Evolutionary conservation across 2,888 invertebrate species (phyloP).

Genomic region (Cheilosia vernalis): DNA sequence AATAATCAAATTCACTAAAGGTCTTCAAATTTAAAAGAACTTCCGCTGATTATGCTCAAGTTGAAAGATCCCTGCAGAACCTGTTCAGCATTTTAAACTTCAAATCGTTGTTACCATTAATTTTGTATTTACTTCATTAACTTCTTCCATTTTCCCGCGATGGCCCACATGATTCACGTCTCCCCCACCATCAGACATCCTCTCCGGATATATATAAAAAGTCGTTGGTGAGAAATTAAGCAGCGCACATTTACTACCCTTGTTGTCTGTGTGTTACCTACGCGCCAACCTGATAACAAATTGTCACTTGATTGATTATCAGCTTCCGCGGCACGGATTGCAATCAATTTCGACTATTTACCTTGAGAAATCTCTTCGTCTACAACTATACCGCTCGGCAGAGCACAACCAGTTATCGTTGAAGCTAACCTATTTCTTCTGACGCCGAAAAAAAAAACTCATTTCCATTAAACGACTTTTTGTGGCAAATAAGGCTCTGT

Average conservation of each 20-base stretch:
- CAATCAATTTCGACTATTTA: constrained; percentile 56
- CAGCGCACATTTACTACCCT: constrained; percentile 41
- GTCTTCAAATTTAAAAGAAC: no score
- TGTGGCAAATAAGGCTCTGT: background rate
- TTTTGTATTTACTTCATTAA: background rate
- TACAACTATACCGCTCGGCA: background rate
- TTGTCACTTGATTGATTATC: constrained; percentile 65
- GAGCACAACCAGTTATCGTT: constrained; percentile 11
- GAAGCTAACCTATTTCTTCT: constrained; percentile 38
- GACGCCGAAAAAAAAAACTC: constrained; percentile 1
- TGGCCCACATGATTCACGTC: constrained; percentile 38
- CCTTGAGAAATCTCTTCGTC: constrained; percentile 1
- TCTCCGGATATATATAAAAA: background rate
- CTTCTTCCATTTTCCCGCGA: background rate
- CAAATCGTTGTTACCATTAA: no score
- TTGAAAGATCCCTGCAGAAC: no score
- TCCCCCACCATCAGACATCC: background rate
- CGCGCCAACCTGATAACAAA: constrained; percentile 45
- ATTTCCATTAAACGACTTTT: constrained; percentile 24
- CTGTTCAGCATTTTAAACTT: no score
- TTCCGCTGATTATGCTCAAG: no score
- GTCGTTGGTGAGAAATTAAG: constrained; percentile 34
- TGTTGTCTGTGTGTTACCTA: constrained; percentile 17
- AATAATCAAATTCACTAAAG: no score
- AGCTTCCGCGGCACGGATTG: constrained; percentile 30